phyloP scores from a whole-genome alignment of 1,140 invertebrate genomes.

The Pseudomyrmex cubaensis region DNA sequence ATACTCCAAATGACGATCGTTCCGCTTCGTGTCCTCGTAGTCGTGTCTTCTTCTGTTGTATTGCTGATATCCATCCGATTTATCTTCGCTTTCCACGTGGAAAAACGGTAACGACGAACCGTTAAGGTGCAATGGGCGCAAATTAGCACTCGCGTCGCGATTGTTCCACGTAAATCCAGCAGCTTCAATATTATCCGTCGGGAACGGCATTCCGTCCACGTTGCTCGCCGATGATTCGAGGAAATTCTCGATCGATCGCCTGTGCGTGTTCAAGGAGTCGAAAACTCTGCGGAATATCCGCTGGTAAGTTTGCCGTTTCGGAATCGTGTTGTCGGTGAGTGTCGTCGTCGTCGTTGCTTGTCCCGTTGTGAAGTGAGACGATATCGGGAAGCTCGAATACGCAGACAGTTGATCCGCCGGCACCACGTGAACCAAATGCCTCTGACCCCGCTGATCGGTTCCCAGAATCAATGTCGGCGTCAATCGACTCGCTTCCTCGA shows the following conservation, averaged over 20 bases:
- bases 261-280: slow-evolving; percentile 69
- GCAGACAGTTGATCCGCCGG: slow-evolving; percentile 53
- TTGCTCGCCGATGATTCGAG: slow-evolving; percentile 36
- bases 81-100: background rate
- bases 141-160: slow-evolving; percentile 13
- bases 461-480: slow-evolving; percentile 70
- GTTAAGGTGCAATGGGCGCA: background rate
- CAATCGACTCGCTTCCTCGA: slow-evolving; percentile 6
- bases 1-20: background rate
- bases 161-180: slow-evolving; percentile 27
- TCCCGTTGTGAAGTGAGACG: background rate
- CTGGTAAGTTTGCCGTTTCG: slow-evolving; percentile 56
- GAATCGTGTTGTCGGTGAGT: slow-evolving; percentile 18
- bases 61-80: background rate
- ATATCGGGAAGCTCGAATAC: background rate
- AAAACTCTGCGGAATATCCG: slow-evolving; percentile 63
- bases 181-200: slow-evolving; percentile 18
- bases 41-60: background rate
- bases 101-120: background rate
- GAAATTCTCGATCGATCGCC: slow-evolving; percentile 69
- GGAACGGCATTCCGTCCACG: background rate
- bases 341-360: background rate
- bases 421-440: slow-evolving; percentile 73
- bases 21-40: background rate
- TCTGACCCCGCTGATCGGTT: slow-evolving; percentile 72